Conservation (phyloP, 2,797 vertebrate species). For the Morelia viridis region DNA sequence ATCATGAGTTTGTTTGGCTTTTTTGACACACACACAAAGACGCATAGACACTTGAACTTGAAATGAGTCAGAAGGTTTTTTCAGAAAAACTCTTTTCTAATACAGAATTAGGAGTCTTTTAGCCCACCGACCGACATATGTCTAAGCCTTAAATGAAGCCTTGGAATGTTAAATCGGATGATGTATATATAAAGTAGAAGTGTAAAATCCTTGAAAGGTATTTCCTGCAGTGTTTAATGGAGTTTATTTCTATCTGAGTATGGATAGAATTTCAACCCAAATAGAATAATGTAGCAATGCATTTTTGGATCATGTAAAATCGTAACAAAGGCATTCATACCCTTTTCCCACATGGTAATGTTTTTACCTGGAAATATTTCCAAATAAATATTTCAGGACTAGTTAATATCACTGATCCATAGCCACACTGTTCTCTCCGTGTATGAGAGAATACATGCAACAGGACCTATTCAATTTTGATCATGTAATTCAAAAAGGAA, state of each 20-base stretch:
- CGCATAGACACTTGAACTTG: neutral
- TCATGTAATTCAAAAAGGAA: neutral
- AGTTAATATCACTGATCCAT: neutral
- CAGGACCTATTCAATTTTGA: neutral
- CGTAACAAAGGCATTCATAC: neutral
- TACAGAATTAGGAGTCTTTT: neutral
- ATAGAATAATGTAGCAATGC: neutral
- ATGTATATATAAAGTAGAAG: too few relatives aligned
- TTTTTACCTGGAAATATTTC: too few relatives aligned
- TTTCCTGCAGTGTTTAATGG: too few relatives aligned
- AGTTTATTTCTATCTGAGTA: too few relatives aligned
- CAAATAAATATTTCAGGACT: neutral
- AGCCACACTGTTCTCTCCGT: neutral
- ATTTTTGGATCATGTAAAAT: neutral
- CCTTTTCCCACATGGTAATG: neutral
- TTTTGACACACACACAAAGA: neutral
- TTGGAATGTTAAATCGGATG: too few relatives aligned
- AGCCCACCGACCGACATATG: too few relatives aligned
- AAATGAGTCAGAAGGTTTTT: neutral
- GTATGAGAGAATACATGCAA: neutral
- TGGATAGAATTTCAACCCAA: neutral
- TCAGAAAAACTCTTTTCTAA: neutral
- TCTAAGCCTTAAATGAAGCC: too few relatives aligned
- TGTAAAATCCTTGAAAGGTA: too few relatives aligned
- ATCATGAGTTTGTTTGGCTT: conserved; percentile 1